Base-by-base conservation (phyloP, 2,113 vertebrate species). In the Gymnobelideus leadbeateri region DNA sequence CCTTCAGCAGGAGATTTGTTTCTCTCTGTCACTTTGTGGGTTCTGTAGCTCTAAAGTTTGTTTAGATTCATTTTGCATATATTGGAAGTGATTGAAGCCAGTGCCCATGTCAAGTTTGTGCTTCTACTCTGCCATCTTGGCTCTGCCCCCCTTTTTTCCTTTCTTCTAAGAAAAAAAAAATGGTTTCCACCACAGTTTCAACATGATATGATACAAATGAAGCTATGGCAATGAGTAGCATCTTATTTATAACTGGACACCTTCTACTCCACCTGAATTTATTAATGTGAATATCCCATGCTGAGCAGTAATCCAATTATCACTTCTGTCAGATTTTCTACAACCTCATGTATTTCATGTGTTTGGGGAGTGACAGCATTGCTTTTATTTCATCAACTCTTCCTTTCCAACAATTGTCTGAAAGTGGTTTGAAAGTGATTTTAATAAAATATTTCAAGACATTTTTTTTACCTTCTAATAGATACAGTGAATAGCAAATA, bases 141-240 rank as follows among this genome's bases (percentile, higher is more conserved):
- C 47, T 49, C 47, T 49, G 47, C 47, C 4, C 47, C 47, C 47
- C 47, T 4, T 49, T n/a, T 84, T 9, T 1, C 31, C n/a, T 43
- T 84, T 84, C n/a, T 43, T 84, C 68, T 84, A 43, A 84, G n/a
- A 84, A 84, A 77, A 84, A 84, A 84, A 77, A 84, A 84, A 84
- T 52, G 16, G 7, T 84, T 84, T 7, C n/a, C 43, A 43, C 6
- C 19, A 77, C 37, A 84, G 37, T 6, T 84, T 84, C 19, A 84
- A 84, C n/a, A 84, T 43, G 19, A 84, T 28, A 43, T 43, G 16
- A 84, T 84, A 19, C 43, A 21, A 84, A 19, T 0, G 16, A 43
- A n/a, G 19, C 2, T 84, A 43, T 43, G 68, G 10, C n/a, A 84
- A 21, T 84, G 19, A 84, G 68, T 43, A n/a, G 14, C 61, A 43